These are phyloP conservation scores for Pitta sordida DNA, from an alignment of 2,113 vertebrate species.

Conservation along the genomic window DNA sequence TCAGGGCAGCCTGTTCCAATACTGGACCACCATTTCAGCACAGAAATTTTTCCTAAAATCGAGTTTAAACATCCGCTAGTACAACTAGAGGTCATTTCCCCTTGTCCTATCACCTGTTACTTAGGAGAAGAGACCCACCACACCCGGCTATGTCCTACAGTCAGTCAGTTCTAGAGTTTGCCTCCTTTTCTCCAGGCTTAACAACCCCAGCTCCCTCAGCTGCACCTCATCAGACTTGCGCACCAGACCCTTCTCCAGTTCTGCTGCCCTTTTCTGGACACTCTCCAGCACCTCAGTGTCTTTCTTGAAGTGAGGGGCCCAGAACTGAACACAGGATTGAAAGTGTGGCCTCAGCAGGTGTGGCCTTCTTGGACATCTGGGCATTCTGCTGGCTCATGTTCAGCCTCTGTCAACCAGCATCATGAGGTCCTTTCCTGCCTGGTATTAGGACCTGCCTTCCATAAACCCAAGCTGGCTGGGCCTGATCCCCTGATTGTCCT, in stretches of 20 bases:
- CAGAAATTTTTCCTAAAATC: not conserved
- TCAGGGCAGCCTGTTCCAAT: not conserved
- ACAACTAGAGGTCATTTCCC: not conserved
- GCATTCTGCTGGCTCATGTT: not conserved
- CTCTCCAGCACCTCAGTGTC: not conserved
- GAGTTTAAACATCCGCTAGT: not conserved
- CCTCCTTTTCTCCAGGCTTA: not conserved
- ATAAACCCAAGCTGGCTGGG: not conserved
- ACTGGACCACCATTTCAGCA: not conserved
- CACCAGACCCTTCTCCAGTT: not conserved
- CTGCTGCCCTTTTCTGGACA: not conserved
- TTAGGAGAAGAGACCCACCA: not conserved
- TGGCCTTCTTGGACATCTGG: not conserved
- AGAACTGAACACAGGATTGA: not conserved
- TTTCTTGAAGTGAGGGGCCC: not conserved
- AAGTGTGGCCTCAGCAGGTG: not conserved
- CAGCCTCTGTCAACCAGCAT: not conserved
- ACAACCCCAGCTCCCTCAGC: no score
- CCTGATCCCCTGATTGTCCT: not conserved
- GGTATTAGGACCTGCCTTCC: not conserved
- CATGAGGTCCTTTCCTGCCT: accelerated
- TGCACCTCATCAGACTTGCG: not conserved
- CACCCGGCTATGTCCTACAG: not conserved
- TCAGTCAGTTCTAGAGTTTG: not conserved
- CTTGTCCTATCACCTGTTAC: not conserved